Conservation (phyloP, 2,797 vertebrate species). For the Alauda arvensis region DNA sequence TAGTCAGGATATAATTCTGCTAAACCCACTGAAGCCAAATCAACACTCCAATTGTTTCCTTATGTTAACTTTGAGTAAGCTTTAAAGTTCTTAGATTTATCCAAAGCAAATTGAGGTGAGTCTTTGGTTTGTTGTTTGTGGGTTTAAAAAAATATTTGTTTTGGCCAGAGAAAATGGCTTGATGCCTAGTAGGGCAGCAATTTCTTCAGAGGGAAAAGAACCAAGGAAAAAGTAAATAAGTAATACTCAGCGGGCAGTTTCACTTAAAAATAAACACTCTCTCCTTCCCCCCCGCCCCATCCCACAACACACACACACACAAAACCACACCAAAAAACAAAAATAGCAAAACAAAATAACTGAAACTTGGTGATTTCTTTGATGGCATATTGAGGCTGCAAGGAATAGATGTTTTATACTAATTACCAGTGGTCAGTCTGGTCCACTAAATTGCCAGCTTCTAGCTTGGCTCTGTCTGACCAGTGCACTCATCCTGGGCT, state of each 20-base stretch:
- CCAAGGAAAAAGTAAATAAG: neutral
- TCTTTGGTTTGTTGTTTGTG: constrained; percentile 4
- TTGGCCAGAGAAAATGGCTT: neutral
- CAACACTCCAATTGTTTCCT: neutral
- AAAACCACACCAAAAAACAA: neutral
- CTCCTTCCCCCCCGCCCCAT: too few species aligned
- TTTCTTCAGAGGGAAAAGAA: neutral
- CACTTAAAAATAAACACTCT: neutral
- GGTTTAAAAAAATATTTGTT: neutral
- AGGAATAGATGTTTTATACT: neutral
- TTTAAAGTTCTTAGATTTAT: neutral
- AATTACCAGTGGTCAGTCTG: rapidly evolving
- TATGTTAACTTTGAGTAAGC: neutral
- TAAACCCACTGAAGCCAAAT: neutral
- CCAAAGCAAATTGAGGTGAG: neutral
- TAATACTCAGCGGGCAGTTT: neutral
- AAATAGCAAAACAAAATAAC: neutral
- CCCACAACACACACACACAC: too few species aligned
- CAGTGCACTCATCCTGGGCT: neutral
- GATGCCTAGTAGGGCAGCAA: neutral
- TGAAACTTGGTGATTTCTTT: neutral
- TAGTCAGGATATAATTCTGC: neutral
- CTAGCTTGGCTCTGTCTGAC: neutral
- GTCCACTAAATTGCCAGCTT: neutral
- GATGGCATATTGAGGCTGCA: neutral